phyloP scores from a whole-genome alignment of 2,113 vertebrate species.

The Perccottus glenii region DNA sequence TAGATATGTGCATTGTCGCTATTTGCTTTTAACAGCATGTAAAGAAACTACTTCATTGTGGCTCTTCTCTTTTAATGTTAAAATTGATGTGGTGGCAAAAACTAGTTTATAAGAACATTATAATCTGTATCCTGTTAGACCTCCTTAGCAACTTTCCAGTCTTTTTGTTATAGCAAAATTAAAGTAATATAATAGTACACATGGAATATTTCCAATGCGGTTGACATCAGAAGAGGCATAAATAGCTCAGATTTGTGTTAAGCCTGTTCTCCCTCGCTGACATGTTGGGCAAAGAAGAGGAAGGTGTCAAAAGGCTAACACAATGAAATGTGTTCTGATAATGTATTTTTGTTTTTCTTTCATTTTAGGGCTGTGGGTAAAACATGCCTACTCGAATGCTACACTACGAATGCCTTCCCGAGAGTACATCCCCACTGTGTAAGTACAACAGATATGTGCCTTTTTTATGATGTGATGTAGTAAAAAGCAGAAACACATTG shows the following conservation, averaged over 20 bases:
- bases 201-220: neutral
- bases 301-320: neutral
- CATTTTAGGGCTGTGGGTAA: conserved; percentile 93
- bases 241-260: neutral
- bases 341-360: neutral
- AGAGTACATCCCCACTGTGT: conserved; percentile 99
- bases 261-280: neutral
- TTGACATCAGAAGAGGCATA: neutral
- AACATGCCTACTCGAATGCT: conserved; percentile 99
- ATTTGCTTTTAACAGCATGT: too few relatives aligned
- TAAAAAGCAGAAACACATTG: too few relatives aligned
- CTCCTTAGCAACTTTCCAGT: neutral
- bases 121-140: too few relatives aligned
- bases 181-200: neutral
- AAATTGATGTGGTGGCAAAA: too few relatives aligned
- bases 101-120: too few relatives aligned
- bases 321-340: neutral
- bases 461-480: neutral
- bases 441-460: conserved; percentile 72
- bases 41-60: too few relatives aligned
- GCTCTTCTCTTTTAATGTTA: too few relatives aligned
- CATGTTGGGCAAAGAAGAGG: neutral
- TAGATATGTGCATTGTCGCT: too few relatives aligned
- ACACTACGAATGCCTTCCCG: conserved; percentile 99
- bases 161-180: neutral